Conservation (phyloP, 2,797 vertebrate species). For the Sylvilagus floridanus region DNA sequence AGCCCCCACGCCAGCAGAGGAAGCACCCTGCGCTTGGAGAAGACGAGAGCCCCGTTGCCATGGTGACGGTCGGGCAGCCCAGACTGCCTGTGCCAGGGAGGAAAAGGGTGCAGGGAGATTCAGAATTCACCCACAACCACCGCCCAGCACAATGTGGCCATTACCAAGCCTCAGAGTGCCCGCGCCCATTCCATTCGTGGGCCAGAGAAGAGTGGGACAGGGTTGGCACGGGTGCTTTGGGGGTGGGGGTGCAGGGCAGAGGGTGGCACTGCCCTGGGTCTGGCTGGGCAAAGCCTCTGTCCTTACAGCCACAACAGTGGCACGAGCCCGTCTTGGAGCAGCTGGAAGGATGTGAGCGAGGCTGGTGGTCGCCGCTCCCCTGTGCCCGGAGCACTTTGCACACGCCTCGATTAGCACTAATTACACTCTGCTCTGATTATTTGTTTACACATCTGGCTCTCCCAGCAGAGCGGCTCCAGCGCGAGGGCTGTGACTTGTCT, state of each 20-base stretch:
- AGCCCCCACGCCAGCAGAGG: background rate
- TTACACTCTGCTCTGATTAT: constrained; percentile 47
- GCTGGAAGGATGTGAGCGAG: background rate
- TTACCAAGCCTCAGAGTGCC: background rate
- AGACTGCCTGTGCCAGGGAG: constrained; percentile 43
- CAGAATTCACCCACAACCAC: background rate
- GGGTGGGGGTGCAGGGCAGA: no score
- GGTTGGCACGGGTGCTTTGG: background rate
- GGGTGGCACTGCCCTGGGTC: background rate
- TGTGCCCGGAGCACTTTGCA: background rate
- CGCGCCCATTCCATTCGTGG: background rate
- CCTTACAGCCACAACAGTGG: background rate
- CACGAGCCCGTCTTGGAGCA: background rate
- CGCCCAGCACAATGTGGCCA: rapidly evolving
- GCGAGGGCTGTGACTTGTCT: background rate
- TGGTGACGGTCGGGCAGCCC: constrained; percentile 65
- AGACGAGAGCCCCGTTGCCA: constrained; percentile 70
- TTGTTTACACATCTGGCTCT: constrained; percentile 31
- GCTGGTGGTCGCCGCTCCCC: background rate
- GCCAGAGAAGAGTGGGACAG: background rate
- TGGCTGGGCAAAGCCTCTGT: background rate
- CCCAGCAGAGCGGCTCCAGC: background rate
- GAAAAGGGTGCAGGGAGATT: constrained; percentile 31
- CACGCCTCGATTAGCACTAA: constrained; percentile 39
- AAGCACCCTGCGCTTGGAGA: background rate